Evolutionary conservation across 2,113 vertebrate species (phyloP), one percentile per base, ranked within the genome.

Genomic region (Salvator merianae): DNA sequence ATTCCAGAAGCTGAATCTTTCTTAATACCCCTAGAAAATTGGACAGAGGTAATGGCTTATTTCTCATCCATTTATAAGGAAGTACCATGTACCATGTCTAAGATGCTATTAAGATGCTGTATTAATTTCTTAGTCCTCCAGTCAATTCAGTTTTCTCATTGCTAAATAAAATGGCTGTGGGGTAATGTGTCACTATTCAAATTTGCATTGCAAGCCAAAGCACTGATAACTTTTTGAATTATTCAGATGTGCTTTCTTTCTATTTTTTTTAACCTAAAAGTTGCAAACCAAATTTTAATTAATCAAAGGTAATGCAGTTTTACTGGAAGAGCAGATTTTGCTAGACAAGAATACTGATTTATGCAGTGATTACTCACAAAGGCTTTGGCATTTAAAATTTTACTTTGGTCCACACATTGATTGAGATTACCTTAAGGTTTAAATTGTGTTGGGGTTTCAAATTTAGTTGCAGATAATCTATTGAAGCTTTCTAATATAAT

Each of bases 21-120:
- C 55, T 50, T 79, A 34, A 85, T 50, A 22, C n/a, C 32, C 5
- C 5, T 7, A 73, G 28, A 77, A 66, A 86, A 12, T 0, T 28
- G 83, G 73, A 40, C 10, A 73, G 63, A 91, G 88, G 89, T 87
- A 91, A 68, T 55, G 2, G 1, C 0, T 79, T 30, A 63, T 86
- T 89, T 91, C 59, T 85, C 83, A 40, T 84, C n/a, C n/a, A 38
- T 80, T 53, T 36, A 36, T 59, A 18, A 3, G 65, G 2, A 2
- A 38, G 32, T 7, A 73, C 9, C 28, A 10, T 83, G 24, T 47
- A 84, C 38, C 62, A 84, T 68, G 30, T 79, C 53, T 43, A 63
- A 63, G 66, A 84, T 68, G 5, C 20, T 14, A 22, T 78, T 87
- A 43, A 77, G 79, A 71, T 22, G 20, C 18, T n/a, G n/a, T 79